These are phyloP conservation scores for Aegithalos caudatus DNA, from an alignment of 2,113 vertebrate species.

Conservation along the genomic window DNA sequence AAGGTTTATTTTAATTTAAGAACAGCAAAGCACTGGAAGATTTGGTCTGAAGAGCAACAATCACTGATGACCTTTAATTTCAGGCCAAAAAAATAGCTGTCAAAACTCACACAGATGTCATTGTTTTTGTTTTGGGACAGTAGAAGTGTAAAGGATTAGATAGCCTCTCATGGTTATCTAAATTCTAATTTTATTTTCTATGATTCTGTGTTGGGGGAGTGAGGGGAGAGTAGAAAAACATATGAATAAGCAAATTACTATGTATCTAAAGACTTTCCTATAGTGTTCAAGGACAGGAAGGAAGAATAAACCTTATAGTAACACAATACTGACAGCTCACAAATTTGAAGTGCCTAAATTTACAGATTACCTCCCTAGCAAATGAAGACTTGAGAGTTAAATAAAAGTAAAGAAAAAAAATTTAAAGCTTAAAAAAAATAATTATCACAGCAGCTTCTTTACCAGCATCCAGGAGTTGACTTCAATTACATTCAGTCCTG, in stretches of 20 bases:
- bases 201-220: not conserved
- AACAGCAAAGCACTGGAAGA: not conserved
- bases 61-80: not conserved
- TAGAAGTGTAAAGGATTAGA: not conserved
- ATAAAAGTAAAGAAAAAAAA: not conserved
- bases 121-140: not conserved
- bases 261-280: not conserved
- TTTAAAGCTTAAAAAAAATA: not conserved
- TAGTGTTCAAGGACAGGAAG: not conserved
- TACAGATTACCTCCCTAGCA: not conserved
- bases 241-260: not conserved
- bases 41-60: not conserved
- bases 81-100: not conserved
- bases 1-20: not conserved
- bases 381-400: not conserved
- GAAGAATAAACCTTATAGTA: not conserved
- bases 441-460: not conserved
- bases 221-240: not conserved
- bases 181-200: not conserved
- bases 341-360: not conserved
- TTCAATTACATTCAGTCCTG: not conserved
- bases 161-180: not conserved
- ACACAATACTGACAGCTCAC: not conserved
- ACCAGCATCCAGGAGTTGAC: not conserved
- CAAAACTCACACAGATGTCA: not conserved